phyloP scores from a whole-genome alignment of 2,797 vertebrate genomes.

The Diceros bicornis region DNA sequence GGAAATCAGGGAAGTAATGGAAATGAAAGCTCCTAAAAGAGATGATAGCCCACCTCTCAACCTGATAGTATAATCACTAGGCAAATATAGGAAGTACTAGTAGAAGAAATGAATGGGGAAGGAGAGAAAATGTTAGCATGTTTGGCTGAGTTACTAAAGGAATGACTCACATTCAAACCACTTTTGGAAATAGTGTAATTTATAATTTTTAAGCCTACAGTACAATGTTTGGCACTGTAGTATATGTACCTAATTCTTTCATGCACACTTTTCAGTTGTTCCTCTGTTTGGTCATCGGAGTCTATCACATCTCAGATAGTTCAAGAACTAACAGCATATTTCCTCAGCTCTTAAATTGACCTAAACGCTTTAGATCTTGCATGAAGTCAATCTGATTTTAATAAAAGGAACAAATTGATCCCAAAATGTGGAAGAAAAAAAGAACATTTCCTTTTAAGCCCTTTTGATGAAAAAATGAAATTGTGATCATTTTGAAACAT shows the following conservation, averaged over 20 bases:
- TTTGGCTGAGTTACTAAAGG: slow-evolving; percentile 34
- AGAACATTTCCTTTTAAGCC: slow-evolving; percentile 54
- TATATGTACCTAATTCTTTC: not conserved
- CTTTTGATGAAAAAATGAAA: slow-evolving; percentile 55
- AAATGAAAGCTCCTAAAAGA: not conserved
- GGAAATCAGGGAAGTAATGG: not conserved
- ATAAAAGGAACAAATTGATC: slow-evolving; percentile 36
- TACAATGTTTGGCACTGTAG: not conserved
- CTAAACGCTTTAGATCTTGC: slow-evolving; percentile 6
- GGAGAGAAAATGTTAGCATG: slow-evolving; percentile 28
- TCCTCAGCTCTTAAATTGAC: slow-evolving; percentile 32
- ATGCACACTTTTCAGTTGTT: slow-evolving; percentile 46
- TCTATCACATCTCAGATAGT: slow-evolving; percentile 31
- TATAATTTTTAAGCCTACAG: slow-evolving; percentile 42
- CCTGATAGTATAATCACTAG: not conserved
- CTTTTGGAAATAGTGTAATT: slow-evolving; percentile 46
- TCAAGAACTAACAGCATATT: slow-evolving; percentile 43
- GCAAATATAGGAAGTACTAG: not conserved
- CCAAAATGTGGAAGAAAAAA: not conserved
- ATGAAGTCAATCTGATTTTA: slow-evolving; percentile 60
- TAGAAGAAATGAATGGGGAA: slow-evolving; percentile 19
- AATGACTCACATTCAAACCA: slow-evolving; percentile 16
- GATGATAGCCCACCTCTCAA: not conserved
- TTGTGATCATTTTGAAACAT: not conserved
- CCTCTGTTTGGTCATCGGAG: slow-evolving; percentile 12